Evolutionary conservation across 2,113 vertebrate species (phyloP).

Genomic region (Prionailurus viverrinus): DNA sequence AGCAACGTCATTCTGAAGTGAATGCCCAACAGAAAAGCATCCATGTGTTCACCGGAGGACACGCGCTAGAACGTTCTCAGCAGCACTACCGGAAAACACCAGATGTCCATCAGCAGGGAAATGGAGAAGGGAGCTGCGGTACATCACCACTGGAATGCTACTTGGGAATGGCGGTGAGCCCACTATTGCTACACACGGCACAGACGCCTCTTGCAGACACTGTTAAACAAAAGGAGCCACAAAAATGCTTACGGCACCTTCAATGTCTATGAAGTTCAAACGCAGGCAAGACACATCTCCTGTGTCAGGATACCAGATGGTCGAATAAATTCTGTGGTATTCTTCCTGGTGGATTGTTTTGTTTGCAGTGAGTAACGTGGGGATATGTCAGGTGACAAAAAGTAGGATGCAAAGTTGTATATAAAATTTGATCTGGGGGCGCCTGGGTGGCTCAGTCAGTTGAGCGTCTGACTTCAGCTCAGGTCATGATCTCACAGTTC

Average conservation of each 20-base stretch:
- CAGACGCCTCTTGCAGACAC: not conserved
- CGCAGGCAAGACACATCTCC: not conserved
- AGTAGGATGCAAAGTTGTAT: not conserved
- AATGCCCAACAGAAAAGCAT: not conserved
- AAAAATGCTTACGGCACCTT: fast-evolving
- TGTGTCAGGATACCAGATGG: not conserved
- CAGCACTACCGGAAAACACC: not conserved
- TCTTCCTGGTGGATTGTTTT: no score
- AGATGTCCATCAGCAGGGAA: not conserved
- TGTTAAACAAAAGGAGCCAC: not conserved
- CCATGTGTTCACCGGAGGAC: not conserved
- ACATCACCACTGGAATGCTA: fast-evolving
- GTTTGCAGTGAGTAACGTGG: not conserved
- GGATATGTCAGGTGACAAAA: not conserved
- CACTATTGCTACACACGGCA: not conserved
- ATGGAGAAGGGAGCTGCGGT: not conserved
- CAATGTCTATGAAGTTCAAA: not conserved
- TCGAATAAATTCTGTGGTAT: not conserved
- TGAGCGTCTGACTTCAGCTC: no score
- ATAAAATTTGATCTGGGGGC: not conserved
- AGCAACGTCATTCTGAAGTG: not conserved
- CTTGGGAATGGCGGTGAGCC: not conserved
- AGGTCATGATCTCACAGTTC: no score
- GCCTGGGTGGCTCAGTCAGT: no score
- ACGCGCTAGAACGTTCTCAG: not conserved